Evolutionary conservation across 1,140 invertebrate genomes (phyloP).

Genomic region (Atta texana): DNA sequence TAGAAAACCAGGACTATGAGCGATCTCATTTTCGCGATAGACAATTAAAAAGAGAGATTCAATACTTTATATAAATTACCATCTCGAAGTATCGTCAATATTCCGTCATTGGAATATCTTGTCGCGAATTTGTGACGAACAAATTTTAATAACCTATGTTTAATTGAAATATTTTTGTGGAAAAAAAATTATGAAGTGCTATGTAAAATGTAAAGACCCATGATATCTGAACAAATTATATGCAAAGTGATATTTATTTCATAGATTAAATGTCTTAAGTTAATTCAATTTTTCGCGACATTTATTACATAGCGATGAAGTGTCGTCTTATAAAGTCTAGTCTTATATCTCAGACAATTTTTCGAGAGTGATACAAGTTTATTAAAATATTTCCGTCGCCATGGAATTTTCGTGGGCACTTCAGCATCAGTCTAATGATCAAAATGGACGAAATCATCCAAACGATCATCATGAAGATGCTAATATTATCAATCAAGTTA

Average conservation of each 20-base stretch:
- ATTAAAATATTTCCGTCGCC: background rate
- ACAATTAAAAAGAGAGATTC: background rate
- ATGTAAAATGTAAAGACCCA: slow-evolving; percentile 19
- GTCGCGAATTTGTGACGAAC: background rate
- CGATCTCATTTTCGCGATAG: background rate
- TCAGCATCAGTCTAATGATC: slow-evolving; percentile 79
- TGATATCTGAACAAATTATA: slow-evolving; percentile 7
- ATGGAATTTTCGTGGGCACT: slow-evolving; percentile 84
- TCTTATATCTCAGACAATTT: slow-evolving; percentile 19
- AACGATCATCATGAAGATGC: slow-evolving; percentile 76
- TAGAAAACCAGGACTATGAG: slow-evolving; percentile 46
- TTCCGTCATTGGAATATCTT: background rate
- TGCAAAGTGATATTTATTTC: background rate
- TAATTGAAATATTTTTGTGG: background rate
- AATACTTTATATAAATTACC: background rate
- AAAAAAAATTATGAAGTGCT: slow-evolving; percentile 19
- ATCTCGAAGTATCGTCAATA: background rate
- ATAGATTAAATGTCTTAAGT: slow-evolving; percentile 2
- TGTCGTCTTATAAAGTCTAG: background rate
- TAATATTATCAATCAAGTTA: slow-evolving; percentile 77
- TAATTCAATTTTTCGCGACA: background rate
- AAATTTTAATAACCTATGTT: background rate
- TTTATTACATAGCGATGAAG: slow-evolving; percentile 55
- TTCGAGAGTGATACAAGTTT: slow-evolving; percentile 50
- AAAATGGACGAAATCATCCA: slow-evolving; percentile 64